Percentiles rank a stretch among this genome's conserved stretches.
Conservation (phyloP, 2,797 vertebrate species). For the Caiman crocodilus region DNA sequence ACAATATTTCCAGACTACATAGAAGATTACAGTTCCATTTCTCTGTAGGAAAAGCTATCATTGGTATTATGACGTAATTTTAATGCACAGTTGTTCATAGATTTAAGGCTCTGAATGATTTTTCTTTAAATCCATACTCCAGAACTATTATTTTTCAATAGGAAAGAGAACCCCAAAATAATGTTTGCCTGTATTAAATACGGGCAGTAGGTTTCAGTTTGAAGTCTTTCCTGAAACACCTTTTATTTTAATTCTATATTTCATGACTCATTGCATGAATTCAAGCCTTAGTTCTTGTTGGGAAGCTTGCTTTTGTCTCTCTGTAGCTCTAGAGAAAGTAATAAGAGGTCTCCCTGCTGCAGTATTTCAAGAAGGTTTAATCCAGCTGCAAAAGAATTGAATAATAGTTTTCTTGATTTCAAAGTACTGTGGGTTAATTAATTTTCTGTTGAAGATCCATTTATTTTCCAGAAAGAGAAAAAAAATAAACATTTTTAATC, state of each 20-base stretch:
- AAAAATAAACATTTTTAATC: neutral
- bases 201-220: neutral
- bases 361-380: slow-evolving; percentile 27
- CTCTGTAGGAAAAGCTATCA: neutral
- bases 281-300: neutral
- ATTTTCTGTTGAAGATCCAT: neutral
- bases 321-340: neutral
- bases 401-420: neutral
- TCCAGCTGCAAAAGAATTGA: neutral
- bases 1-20: neutral
- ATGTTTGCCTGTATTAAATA: neutral
- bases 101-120: neutral
- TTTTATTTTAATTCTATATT: neutral
- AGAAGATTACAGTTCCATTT: neutral
- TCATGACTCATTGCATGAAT: neutral
- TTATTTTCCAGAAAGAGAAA: neutral
- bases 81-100: neutral
- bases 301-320: neutral
- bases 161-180: neutral
- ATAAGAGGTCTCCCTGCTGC: neutral
- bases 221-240: neutral
- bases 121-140: neutral
- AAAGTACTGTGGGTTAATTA: neutral
- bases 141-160: neutral
- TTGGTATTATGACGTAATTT: neutral